A percentile compares a stretch with the other conserved stretches of the same genome.
Conservation (phyloP, 1,140 invertebrate genomes). For the Diprion similis region DNA sequence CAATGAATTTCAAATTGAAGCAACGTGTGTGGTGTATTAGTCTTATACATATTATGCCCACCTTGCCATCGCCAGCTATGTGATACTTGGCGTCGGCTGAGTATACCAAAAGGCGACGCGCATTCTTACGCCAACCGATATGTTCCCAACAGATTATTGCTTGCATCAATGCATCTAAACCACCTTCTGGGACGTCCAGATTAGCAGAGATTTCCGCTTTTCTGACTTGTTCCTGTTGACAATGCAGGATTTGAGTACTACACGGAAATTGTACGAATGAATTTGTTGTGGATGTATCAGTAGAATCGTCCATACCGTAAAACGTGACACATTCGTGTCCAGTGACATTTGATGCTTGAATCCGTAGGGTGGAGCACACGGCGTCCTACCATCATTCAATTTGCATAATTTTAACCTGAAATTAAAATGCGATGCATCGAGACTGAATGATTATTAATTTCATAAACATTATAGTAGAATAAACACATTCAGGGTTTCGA, state of each 20-base stretch:
- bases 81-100: constrained; percentile 70
- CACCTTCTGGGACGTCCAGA: constrained; percentile 77
- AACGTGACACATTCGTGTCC: constrained; percentile 64
- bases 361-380: constrained; percentile 72
- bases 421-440: constrained; percentile 20
- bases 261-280: too few relatives aligned
- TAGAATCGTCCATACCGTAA: constrained; percentile 59
- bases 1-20: too few relatives aligned
- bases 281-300: background rate
- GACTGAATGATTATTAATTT: constrained; percentile 12
- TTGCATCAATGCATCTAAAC: constrained; percentile 83
- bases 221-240: constrained; percentile 53
- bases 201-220: constrained; percentile 70
- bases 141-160: constrained; percentile 68
- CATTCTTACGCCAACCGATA: constrained; percentile 70
- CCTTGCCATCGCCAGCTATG: constrained; percentile 72
- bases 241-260: too few relatives aligned
- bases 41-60: constrained; percentile 33
- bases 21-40: too few relatives aligned
- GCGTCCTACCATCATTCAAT: constrained; percentile 33
- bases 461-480: too few relatives aligned
- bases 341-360: constrained; percentile 74
- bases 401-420: constrained; percentile 67
- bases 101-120: constrained; percentile 69
- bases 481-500: too few relatives aligned